A percentile compares a stretch with the other conserved stretches of the same genome.
Conservation (phyloP, 2,113 vertebrate genomes). For the Clarias macrocephalus region DNA sequence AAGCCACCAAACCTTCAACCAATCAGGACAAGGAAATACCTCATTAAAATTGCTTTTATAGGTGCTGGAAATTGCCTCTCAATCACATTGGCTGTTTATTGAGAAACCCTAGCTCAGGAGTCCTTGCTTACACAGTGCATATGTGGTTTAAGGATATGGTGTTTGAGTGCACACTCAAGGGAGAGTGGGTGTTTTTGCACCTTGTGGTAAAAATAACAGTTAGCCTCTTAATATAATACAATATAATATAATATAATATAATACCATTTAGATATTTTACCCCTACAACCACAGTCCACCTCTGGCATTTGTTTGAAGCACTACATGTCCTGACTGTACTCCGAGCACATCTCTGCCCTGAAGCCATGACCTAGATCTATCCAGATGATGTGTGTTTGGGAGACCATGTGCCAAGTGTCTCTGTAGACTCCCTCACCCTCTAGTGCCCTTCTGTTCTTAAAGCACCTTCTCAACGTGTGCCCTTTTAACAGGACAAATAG, state of each 20-base stretch:
- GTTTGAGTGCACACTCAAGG: not conserved
- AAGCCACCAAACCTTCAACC: not conserved
- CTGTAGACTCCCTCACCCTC: conserved; percentile 22
- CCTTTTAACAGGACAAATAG: not conserved
- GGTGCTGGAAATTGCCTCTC: not conserved
- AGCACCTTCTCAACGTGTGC: not conserved
- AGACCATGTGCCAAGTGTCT: not conserved
- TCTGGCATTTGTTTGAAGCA: not conserved
- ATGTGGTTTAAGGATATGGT: not conserved
- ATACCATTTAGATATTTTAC: not conserved
- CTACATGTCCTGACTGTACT: not conserved
- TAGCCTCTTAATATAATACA: not conserved
- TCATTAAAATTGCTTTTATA: not conserved
- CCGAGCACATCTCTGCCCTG: conserved; percentile 23
- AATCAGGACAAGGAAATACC: not conserved
- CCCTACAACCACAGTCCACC: not conserved
- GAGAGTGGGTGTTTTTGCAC: not conserved
- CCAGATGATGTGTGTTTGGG: conserved; percentile 35
- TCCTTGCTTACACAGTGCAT: not conserved
- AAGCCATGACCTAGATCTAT: conserved; percentile 36
- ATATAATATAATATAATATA: not conserved
- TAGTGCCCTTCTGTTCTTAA: conserved; percentile 18
- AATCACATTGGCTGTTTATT: not conserved
- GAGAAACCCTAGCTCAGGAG: not conserved
- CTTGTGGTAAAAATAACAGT: not conserved